Conservation (phyloP, 1,140 invertebrate genomes). For the Saccostrea echinata region DNA sequence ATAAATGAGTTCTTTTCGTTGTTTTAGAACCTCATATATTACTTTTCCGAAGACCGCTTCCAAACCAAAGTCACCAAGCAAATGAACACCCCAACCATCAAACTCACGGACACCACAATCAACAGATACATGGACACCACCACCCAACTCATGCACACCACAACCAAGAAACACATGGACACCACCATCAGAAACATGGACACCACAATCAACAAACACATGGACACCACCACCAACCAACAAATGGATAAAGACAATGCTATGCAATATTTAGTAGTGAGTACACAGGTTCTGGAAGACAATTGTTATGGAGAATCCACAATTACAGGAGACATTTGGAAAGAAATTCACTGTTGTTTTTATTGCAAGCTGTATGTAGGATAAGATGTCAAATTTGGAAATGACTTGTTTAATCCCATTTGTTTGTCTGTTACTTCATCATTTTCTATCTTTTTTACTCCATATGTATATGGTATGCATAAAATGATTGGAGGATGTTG, state of each 20-base stretch:
- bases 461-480: too few species aligned
- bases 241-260: too few species aligned
- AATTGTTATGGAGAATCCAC: neutral
- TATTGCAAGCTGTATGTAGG: too few species aligned
- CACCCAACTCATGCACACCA: neutral
- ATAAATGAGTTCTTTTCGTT: neutral
- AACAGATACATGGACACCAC: neutral
- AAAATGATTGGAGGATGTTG: too few species aligned
- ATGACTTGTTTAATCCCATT: too few species aligned
- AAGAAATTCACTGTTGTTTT: too few species aligned
- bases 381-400: too few species aligned
- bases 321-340: neutral
- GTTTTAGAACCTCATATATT: conserved; percentile 75
- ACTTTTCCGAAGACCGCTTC: conserved; percentile 72
- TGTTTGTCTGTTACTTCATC: too few species aligned
- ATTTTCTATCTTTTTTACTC: too few species aligned
- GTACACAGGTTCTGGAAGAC: too few species aligned
- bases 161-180: neutral
- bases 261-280: too few species aligned
- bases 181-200: neutral
- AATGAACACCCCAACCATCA: neutral
- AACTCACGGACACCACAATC: neutral
- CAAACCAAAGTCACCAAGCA: conserved; percentile 14
- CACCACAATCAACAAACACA: neutral
- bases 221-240: too few species aligned